Evolutionary conservation across 2,797 vertebrate species (phyloP).

Genomic region (Antrozous pallidus): DNA sequence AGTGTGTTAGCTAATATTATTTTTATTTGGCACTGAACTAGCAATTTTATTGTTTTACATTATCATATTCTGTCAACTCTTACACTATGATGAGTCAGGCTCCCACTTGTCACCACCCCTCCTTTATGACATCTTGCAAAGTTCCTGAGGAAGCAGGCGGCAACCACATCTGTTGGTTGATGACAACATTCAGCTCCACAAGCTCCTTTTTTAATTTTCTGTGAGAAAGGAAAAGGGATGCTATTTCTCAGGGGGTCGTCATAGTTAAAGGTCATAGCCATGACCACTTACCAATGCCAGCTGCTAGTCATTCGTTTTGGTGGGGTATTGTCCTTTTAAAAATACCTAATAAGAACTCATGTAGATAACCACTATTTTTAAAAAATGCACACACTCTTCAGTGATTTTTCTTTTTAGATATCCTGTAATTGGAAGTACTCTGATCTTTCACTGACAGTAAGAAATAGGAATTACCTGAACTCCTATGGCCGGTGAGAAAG

Average conservation of each 20-base stretch:
- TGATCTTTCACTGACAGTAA: not conserved
- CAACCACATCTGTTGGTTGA: conserved; percentile 48
- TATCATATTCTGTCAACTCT: not conserved
- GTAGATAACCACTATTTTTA: not conserved
- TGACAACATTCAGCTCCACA: conserved; percentile 37
- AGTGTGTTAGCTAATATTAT: not conserved
- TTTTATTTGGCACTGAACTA: conserved; percentile 4
- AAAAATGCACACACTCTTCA: no score
- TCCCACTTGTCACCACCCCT: conserved; percentile 35
- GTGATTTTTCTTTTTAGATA: not conserved
- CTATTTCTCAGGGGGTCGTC: not conserved
- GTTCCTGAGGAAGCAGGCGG: conserved; percentile 47
- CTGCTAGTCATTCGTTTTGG: not conserved
- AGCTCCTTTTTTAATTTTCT: not conserved
- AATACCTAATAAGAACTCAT: not conserved
- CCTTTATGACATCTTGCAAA: conserved; percentile 57
- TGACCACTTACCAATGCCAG: not conserved
- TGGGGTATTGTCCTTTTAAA: not conserved
- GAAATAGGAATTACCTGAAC: not conserved
- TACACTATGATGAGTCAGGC: conserved; percentile 33
- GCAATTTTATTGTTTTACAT: not conserved
- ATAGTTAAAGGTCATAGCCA: not conserved
- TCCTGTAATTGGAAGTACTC: not conserved
- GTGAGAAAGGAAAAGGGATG: conserved; percentile 14
- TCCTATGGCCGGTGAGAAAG: not conserved